Evolutionary conservation across 2,888 invertebrate species (phyloP), one percentile per base, ranked within the genome.

Genomic region (Chaetoderma sp.): DNA sequence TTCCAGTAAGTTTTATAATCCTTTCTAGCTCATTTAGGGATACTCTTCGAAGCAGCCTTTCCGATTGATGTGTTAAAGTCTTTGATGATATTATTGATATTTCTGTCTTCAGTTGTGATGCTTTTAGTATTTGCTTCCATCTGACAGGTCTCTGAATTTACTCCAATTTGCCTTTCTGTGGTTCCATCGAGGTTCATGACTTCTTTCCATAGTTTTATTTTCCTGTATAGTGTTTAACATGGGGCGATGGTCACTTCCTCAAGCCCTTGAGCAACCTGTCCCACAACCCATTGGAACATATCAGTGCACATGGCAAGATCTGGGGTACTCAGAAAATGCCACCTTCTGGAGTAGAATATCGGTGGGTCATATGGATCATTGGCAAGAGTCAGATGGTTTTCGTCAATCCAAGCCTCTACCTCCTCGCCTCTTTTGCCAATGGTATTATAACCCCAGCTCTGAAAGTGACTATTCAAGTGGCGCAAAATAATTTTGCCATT

Each of bases 281-380:
- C 49, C 10, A 49, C 23, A 18, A 28, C n/a, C 18, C 39, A 44
- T 4, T 30, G 45, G 5, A 58, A 42, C 13, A 63, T 33, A 44
- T 64, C 61, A 13, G 67, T 58, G 18, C 61, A 52, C 36, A 67
- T 45, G 33, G 63, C 60, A 42, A 67, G 60, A 27, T 63, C 63
- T 39, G 67, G 67, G 47, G 39, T 60, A 42, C 44, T 50, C 2
- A 60, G 59, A n/a, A 60, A 49, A 8, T 47, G 58, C 63, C 67
- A 67, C 18, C 36, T 25, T 39, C 60, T 27, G n/a, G 59, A 63
- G 36, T 56, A 67, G 52, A 45, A 63, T 21, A 57, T 60, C 18
- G 50, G 67, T 47, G 63, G 54, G 56, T 67, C 67, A 27, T 55
- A 32, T 28, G 67, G 63, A 50, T 63, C 44, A 44, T 67, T 65